A percentile compares a stretch with the other conserved stretches of the same genome.
These are phyloP conservation scores for Ochotona curzoniae DNA, from an alignment of 2,113 vertebrate species.

Conservation along the genomic window DNA sequence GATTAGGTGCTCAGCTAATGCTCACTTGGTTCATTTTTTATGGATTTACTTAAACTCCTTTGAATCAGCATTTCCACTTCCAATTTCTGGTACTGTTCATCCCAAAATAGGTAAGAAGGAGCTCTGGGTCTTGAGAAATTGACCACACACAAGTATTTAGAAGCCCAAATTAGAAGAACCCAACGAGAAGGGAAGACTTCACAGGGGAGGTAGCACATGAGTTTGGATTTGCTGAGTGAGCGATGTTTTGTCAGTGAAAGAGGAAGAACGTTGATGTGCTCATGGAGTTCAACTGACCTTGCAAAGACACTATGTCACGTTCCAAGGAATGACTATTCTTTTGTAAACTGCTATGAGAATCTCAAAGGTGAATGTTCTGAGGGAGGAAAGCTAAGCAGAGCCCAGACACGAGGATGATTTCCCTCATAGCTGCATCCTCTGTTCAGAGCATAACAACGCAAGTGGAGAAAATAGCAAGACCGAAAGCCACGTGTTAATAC, in stretches of 20 bases:
- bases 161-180: not conserved
- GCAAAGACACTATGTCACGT: not conserved
- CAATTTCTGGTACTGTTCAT: too few relatives aligned
- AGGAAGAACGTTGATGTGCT: not conserved
- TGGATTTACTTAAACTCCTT: not conserved
- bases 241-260: not conserved
- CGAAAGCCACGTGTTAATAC: not conserved
- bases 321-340: not conserved
- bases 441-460: not conserved
- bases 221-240: not conserved
- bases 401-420: not conserved
- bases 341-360: not conserved
- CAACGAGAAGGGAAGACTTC: not conserved
- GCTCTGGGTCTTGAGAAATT: not conserved
- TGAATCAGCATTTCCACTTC: not conserved
- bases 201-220: not conserved
- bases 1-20: too few relatives aligned
- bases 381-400: not conserved
- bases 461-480: not conserved
- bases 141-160: not conserved
- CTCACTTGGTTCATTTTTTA: not conserved
- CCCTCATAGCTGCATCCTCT: not conserved
- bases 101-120: not conserved
- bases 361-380: not conserved
- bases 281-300: not conserved